Conservation (phyloP, 2,113 vertebrate genomes). For the Dromaius novaehollandiae region DNA sequence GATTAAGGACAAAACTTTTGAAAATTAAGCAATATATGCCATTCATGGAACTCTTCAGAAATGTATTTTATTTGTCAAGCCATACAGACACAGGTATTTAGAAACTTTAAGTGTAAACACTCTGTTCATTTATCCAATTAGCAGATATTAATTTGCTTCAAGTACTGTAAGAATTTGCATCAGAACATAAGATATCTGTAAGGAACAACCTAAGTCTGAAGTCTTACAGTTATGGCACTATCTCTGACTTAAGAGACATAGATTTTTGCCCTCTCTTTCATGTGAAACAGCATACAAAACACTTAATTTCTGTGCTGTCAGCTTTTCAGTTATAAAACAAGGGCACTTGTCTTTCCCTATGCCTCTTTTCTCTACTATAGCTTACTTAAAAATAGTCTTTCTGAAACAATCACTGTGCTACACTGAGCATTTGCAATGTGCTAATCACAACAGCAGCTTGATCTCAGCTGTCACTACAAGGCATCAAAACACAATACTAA, state of each 20-base stretch:
- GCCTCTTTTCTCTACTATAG: neutral
- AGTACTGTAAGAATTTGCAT: neutral
- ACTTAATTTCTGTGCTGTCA: neutral
- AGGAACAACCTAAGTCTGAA: neutral
- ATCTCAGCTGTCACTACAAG: neutral
- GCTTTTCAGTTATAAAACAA: neutral
- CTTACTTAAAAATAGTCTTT: neutral
- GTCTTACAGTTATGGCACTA: neutral
- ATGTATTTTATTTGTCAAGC: neutral
- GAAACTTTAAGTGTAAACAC: neutral
- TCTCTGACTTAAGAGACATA: fast-evolving
- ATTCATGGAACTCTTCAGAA: fast-evolving
- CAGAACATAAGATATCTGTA: neutral
- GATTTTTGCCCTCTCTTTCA: neutral
- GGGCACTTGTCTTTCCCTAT: too few relatives aligned
- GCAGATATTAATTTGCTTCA: neutral
- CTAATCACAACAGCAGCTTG: neutral
- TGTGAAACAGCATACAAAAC: fast-evolving
- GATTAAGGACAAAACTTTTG: neutral
- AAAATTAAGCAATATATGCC: neutral
- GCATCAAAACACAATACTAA: neutral
- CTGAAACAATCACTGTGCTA: neutral
- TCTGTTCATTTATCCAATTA: neutral
- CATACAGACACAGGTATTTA: fast-evolving
- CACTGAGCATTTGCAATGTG: neutral